Base-by-base conservation (phyloP, 64 coral and sea anemone genomes). In the Montipora efflorescens region DNA sequence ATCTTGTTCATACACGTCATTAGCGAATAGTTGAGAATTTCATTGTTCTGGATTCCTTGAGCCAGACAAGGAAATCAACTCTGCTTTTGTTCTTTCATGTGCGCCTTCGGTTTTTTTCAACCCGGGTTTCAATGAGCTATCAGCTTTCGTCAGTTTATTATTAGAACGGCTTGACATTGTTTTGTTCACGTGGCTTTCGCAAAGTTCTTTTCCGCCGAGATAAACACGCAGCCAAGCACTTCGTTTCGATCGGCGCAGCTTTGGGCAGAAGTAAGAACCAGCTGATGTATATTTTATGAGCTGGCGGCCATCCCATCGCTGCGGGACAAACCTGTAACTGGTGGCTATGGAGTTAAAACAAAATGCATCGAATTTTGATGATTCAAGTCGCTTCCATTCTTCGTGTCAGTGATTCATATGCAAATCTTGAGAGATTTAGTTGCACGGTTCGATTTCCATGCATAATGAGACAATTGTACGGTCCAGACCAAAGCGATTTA, bases 261-360 rank as follows among this genome's bases (percentile, higher is more conserved):
- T 81, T 61, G 3, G 53, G 79, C 11, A 61, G 14, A 61, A 62
- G 79, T 62, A 49, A 82, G 8, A 23, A 52, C 53, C 49, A 23
- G 21, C 50, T 81, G 2, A 68, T 84, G 22, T 44, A 84, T 84
- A 66, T 84, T 84, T 84, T 48, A 84, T 84, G 81, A 84, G 36
- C 18, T 84, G 81, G 81, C 61, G 15, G 61, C 57, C 18, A 69
- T 84, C 43, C 79, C 59, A 68, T 68, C 81, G 43, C 61, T 70
- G 81, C 28, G 44, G 44, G 44, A 69, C 25, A 84, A 67, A 14
- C 62, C 61, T 15, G 59, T 84, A 47, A 45, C 81, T 67, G 61
- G 81, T 84, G 81, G 81, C 81, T 68, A 43, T 58, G 5, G 61
- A 84, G 25, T n/a, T 43, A 48, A 13, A 19, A 69, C 61, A 81